Base-by-base conservation (phyloP, 2,888 invertebrate species). In the Drosophila lutescens region DNA sequence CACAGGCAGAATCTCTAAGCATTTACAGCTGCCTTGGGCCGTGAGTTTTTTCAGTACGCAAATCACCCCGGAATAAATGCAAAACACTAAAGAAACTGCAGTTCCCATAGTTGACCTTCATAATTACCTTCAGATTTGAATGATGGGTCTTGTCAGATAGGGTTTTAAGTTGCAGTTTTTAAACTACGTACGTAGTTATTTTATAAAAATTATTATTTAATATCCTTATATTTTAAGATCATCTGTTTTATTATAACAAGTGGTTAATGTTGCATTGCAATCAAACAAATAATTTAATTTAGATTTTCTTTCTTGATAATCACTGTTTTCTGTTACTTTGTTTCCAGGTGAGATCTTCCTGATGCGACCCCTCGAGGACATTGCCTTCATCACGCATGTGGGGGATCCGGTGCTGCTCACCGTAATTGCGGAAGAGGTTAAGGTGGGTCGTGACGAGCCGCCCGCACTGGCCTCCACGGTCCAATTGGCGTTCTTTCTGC, bases 401-500 rank as follows among this genome's bases (percentile, higher is more conserved):
- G 96, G 96, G 55, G 95, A 96, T 61, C 97, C 97, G 3, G 95
- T 97, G 61, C 93, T 97, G 53, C 93, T 97, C 72, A 96, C 96
- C 1, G 95, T 97, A 56, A 95, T 97, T 54, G 97, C 97, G 4
- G 97, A 97, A 91, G 97, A 97, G 92, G 95, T 97, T 70, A 94
- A 96, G 79, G 93, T 95, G 74, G 94, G 94, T 65, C 93, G 95
- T 74, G 94, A 95, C 74, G 96, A 96, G 80, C 95, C 95, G 12
- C 95, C 96, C 75, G 95, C 96, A 23, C 96, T 96, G 94, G 96
- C 96, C 26, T 95, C 96, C 1, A 95, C 96, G 0, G 96, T 96
- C 7, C 96, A 96, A 90, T 94, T 98, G 62, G 97, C 97, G 12
- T 94, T 98, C 79, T 95, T 97, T 74, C 93, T 96, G 58, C 96